A percentile compares a stretch with the other conserved stretches of the same genome.
These are phyloP conservation scores for Xestia sexstrigata DNA, from an alignment of 2,888 invertebrate species.

Conservation along the genomic window DNA sequence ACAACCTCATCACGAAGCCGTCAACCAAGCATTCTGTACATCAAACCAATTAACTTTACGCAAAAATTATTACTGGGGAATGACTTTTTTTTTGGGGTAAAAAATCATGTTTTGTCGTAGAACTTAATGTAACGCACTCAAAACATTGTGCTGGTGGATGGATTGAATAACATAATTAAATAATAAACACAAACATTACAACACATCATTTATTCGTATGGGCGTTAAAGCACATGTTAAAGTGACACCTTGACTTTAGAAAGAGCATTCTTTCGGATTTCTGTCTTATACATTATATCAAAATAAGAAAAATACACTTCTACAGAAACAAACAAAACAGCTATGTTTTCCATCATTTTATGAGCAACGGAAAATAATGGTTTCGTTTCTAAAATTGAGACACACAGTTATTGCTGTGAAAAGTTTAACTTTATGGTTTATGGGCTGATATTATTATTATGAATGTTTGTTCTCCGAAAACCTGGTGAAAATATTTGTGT, in stretches of 20 bases:
- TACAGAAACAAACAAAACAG: conserved; percentile 2
- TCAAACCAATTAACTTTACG: too few species aligned
- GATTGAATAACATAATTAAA: too few species aligned
- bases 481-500: conserved; percentile 15
- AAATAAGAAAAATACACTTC: conserved; percentile 4
- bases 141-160: too few species aligned
- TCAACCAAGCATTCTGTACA: too few species aligned
- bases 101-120: too few species aligned
- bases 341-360: conserved; percentile 20
- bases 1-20: too few species aligned
- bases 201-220: too few species aligned
- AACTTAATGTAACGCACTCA: too few species aligned
- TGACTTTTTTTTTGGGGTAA: too few species aligned
- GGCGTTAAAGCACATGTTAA: neutral
- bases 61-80: too few species aligned
- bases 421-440: conserved; percentile 49
- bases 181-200: too few species aligned
- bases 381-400: conserved; percentile 52
- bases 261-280: neutral
- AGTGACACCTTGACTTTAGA: neutral
- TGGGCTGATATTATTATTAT: conserved; percentile 37
- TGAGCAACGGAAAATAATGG: conserved; percentile 21
- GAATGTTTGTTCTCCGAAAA: conserved; percentile 26
- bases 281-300: neutral
- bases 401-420: conserved; percentile 53